Evolutionary conservation across 2,888 invertebrate species (phyloP), one percentile per base, ranked within the genome.

Genomic region (Lordiphosa fenestrarum): DNA sequence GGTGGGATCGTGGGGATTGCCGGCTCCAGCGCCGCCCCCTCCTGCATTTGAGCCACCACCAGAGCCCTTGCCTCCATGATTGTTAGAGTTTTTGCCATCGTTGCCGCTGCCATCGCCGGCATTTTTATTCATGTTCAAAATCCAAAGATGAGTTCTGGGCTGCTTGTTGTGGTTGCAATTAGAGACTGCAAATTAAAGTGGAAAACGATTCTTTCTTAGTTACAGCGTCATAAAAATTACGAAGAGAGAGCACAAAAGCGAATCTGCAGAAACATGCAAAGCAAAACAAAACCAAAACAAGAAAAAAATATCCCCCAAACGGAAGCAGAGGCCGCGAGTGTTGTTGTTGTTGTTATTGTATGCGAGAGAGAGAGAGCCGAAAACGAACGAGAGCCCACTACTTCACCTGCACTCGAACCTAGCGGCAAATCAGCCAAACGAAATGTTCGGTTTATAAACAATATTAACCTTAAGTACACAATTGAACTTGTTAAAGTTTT

Each of bases 51-150:
- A 90, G 87, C 87, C 84, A 63, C 87, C 84, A 33, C 33, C 30
- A 30, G 30, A 30, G 4, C 85, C 84, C 53, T 85, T 82, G 35
- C 87, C 71, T 2, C 73, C 90, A 86, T 73, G 73, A 63, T 71
- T 77, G 53, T 90, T 89, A 53, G 87, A 87, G 69, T 88, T 88
- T 73, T 88, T 88, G 59, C 87, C 86, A 67, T 88, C 86, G 49
- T 88, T 88, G 59, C 86, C 83, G 58, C 88, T 88, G 71, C 87
- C 90, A 89, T 93, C 92, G 90, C 93, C 92, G 90, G 94, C 94
- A 92, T 94, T 94, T 93, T 95, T 95, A 91, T 95, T 95, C 95
- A 95, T 95, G 84, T 86, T 88, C 78, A 65, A 69, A 77, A 53
- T 69, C 53, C 56, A 58, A 66, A 64, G 59, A 40, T 52, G 7